Conservation (phyloP, 2,797 vertebrate species). For the Micrastur ruficollis region DNA sequence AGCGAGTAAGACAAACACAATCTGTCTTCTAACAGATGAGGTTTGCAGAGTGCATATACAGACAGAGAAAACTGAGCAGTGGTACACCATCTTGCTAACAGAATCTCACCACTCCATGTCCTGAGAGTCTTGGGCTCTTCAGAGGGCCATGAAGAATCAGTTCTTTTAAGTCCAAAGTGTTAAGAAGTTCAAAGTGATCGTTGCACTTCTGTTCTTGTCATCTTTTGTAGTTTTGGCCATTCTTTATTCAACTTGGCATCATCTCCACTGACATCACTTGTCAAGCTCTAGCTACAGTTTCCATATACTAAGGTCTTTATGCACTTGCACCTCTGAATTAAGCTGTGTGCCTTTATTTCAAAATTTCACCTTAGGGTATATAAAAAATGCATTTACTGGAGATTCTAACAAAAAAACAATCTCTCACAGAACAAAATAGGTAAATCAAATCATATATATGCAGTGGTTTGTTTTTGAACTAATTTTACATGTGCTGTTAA, state of each 20-base stretch:
- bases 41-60: neutral
- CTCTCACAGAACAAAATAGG: neutral
- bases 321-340: neutral
- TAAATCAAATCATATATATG: neutral
- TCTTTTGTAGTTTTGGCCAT: neutral
- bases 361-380: neutral
- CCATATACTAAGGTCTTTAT: neutral
- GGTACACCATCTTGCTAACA: neutral
- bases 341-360: neutral
- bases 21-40: neutral
- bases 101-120: neutral
- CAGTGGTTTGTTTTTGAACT: neutral
- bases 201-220: neutral
- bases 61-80: neutral
- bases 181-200: neutral
- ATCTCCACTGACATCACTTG: neutral
- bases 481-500: neutral
- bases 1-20: neutral
- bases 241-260: neutral
- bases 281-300: neutral
- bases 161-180: neutral
- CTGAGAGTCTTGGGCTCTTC: neutral
- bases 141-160: neutral
- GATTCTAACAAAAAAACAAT: neutral
- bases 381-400: neutral